Evolutionary conservation across 2,888 invertebrate genomes (phyloP).

Genomic region (Tupiocoris notatus): DNA sequence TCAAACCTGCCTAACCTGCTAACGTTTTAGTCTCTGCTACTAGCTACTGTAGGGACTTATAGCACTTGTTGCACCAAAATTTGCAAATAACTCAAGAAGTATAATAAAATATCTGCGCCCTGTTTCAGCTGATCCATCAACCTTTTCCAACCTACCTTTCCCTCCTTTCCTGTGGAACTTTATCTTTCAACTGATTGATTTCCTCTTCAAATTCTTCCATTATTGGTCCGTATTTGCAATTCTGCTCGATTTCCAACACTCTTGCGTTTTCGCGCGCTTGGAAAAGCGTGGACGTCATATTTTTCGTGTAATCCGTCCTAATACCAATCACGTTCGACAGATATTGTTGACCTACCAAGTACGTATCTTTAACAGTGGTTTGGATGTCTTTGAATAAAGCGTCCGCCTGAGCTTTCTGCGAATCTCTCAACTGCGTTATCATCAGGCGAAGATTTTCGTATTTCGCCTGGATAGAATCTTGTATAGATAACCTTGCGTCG

Average conservation of each 20-base stretch:
- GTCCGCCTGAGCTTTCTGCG: constrained; percentile 16
- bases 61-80: no score
- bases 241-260: constrained; percentile 16
- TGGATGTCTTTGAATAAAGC: constrained; percentile 30
- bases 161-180: background rate
- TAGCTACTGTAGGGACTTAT: no score
- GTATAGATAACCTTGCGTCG: constrained; percentile 6
- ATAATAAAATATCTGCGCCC: no score
- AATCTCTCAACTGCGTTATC: constrained; percentile 20
- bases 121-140: no score
- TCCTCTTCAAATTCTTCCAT: constrained; percentile 33
- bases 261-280: constrained; percentile 13
- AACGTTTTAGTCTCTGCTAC: no score
- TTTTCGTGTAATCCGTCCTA: constrained; percentile 27
- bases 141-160: no score
- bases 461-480: constrained; percentile 16
- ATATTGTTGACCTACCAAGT: constrained; percentile 26
- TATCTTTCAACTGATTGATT: background rate
- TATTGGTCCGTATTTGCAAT: constrained; percentile 18
- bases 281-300: constrained; percentile 21
- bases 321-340: constrained; percentile 12
- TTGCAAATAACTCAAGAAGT: no score
- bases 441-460: constrained; percentile 4
- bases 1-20: no score
- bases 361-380: constrained; percentile 29